Base-by-base conservation (phyloP, 2,888 invertebrate species). In the Synanthedon vespiformis region DNA sequence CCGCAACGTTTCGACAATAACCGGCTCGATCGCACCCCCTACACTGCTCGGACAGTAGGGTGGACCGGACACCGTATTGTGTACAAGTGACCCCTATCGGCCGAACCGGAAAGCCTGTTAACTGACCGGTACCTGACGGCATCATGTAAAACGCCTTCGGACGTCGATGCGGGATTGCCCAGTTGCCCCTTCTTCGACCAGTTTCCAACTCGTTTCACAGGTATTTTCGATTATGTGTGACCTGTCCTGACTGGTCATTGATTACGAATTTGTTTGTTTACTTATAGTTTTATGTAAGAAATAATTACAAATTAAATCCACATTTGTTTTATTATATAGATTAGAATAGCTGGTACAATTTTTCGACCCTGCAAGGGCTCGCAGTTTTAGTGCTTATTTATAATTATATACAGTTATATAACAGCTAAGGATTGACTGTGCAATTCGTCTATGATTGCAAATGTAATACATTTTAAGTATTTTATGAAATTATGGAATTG, bases 131-230 rank as follows among this genome's bases (percentile, higher is more conserved):
- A 72, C 72, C 75, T 73, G 70, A 69, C 70, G 63, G 67, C 74
- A 72, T 70, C 74, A 81, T 82, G 85, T 79, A 70, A 80, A 77
- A 72, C 79, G 76, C 78, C 81, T 74, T 80, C 76, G 72, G 73
- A 70, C 64, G 62, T 64, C 81, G 77, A 81, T 69, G 72, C 68
- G 79, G 81, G 82, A 80, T 72, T 72, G 73, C 69, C 72, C 74
- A 75, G 68, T 73, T 78, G 74, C 71, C 77, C 77, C 80, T 74
- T 68, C 74, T 64, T 68, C 68, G 66, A 74, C 74, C 74, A 74
- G 74, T 75, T 73, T 60, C 65, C 50, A 27, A 82, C 81, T 68
- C 62, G 81, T 76, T 77, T 68, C 63, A 68, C 85, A 86, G 85
- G 85, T 86, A 86, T 82, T 80, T 74, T 61, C 48, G 56, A 68